Conservation (phyloP, 2,797 vertebrate species). For the Poliocrania exsul region DNA sequence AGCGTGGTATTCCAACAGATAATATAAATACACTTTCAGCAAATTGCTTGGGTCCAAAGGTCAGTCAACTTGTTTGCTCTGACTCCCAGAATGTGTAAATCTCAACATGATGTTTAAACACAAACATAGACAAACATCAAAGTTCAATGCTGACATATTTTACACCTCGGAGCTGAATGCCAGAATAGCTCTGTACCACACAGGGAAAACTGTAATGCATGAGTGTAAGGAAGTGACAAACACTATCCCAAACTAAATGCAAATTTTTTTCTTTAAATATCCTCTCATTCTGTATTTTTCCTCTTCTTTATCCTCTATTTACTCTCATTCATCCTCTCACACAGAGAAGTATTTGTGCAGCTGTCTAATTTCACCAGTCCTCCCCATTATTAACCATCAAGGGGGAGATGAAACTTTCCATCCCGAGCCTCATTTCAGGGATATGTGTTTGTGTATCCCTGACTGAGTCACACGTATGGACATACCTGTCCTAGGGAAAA, state of each 20-base stretch:
- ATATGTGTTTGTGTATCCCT: background rate
- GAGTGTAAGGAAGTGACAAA: constrained; percentile 34
- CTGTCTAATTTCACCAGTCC: background rate
- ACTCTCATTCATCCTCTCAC: constrained; percentile 16
- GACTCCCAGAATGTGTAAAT: constrained; percentile 76
- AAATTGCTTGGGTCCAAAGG: constrained; percentile 72
- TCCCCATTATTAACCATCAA: background rate
- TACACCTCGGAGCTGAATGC: constrained; percentile 21
- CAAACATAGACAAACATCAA: constrained; percentile 74
- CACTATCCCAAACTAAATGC: constrained; percentile 53
- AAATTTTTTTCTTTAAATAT: constrained; percentile 65
- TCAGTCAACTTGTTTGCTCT: constrained; percentile 69
- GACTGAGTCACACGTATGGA: background rate
- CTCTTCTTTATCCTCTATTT: background rate
- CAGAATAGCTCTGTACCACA: constrained; percentile 34
- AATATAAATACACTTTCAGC: constrained; percentile 46
- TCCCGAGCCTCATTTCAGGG: background rate
- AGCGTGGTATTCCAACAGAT: constrained; percentile 2
- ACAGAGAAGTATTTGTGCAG: background rate
- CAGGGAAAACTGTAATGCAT: constrained; percentile 4
- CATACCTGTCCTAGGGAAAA: background rate
- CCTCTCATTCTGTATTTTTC: constrained; percentile 63
- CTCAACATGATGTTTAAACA: constrained; percentile 73
- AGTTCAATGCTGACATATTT: constrained; percentile 56
- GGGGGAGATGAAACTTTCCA: background rate